Evolutionary conservation across 2,113 vertebrate genomes (phyloP), one percentile per base, ranked within the genome.

Genomic region (Amblyornis subalaris): DNA sequence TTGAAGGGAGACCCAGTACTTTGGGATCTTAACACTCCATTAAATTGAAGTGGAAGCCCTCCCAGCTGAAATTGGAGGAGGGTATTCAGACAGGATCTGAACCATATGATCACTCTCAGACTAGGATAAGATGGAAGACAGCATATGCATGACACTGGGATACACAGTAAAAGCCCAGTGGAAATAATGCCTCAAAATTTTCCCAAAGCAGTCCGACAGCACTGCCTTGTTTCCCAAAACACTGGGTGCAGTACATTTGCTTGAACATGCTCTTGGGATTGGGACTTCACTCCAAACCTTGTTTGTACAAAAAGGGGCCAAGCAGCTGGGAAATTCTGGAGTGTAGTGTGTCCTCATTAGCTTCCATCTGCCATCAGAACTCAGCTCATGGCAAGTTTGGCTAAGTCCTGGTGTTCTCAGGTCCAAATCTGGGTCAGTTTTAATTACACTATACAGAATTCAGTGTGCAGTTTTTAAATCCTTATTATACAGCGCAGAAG

Each of bases 251-350:
- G 93, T 94, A 96, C 97, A 96, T 97, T 98, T 95, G 96, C 95
- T 90, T 94, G 96, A 98, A 97, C 97, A 95, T 87, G 94, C 98
- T 98, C 97, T 97, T 97, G 97, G 97, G 97, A 97, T 97, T 94
- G 71, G 95, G 97, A 98, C 97, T 98, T 98, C 96, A 88, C 97
- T 98, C 97, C 98, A 98, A 98, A 97, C 97, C 97, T 97, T 98
- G 97, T 98, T 98, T 98, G 97, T 98, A 98, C 97, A 97, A 97
- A 98, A 98, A 98, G 94, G 97, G 98, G 98, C 97, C 97, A 98
- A 98, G 98, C 97, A 98, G 97, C 98, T 98, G 98, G 98, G 98
- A 98, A 98, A 98, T 98, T 98, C 97, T 98, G 98, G 98, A 98
- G 98, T 97, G 95, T 95, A 98, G 97, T 95, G 96, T 98, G 98